Base-by-base conservation (phyloP, 2,113 vertebrate species). In the Rhinolophus ferrumequinum region DNA sequence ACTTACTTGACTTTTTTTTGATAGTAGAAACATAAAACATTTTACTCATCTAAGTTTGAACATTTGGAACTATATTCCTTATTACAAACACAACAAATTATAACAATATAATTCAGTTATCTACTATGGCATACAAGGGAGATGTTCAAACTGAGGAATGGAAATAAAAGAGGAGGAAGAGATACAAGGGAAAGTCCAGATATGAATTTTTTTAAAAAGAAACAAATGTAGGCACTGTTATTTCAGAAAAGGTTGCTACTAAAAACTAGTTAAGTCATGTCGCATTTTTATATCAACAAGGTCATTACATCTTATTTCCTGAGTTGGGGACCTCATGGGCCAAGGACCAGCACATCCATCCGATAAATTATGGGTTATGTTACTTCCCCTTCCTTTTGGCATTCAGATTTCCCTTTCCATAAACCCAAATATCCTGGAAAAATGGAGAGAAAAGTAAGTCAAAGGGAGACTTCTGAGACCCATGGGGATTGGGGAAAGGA, bases 101-200 rank as follows among this genome's bases (percentile, higher is more conserved):
- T 80, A 93, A 90, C 81, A 88, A 64, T 77, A 47, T 64, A 67
- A 50, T 95, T 84, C 70, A 66, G 66, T 82, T 94, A 88, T 91
- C 35, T 93, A n/a, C 33, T 35, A 6, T 38, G 83, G n/a, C 5
- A 30, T 56, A 56, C 18, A 82, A 85, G 13, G 62, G 60, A 76
- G 52, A 56, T 69, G 22, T 67, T 75, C 54, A 38, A 72, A 93
- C 87, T n/a, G 52, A 92, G 73, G 70, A 19, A 52, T 62, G 60
- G 73, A 56, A 94, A 96, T 10, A 26, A 35, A 28, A 86, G 44
- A 41, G 30, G 18, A 60, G 14, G 24, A 33, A 91, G 77, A 86
- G 77, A 96, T 85, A 93, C 6, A 60, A 35, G 94, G 56, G 88
- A 88, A 96, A 88, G 10, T 70, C 38, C 85, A 97, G 90, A 94